Conservation (phyloP, 2,113 vertebrate species). For the Nanger granti region DNA sequence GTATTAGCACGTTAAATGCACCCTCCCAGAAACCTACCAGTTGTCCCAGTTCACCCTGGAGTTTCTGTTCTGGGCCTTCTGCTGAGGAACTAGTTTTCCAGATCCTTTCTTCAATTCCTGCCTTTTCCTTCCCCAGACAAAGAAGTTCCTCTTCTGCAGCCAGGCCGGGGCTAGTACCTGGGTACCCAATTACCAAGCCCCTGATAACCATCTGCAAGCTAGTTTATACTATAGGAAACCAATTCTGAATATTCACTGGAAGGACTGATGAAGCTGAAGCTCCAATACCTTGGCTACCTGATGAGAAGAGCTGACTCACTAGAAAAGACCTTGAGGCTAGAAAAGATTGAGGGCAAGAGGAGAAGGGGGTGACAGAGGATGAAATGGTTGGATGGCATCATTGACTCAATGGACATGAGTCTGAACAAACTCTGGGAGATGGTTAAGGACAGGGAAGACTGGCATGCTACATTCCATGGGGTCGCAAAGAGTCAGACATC, state of each 20-base stretch:
- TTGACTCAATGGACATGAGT: background rate
- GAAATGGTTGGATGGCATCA: background rate
- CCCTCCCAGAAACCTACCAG: background rate
- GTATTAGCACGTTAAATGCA: background rate
- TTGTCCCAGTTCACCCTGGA: background rate
- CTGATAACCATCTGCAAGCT: background rate
- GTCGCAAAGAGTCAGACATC: background rate
- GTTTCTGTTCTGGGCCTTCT: background rate
- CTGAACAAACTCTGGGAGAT: background rate
- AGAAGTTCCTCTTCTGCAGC: background rate
- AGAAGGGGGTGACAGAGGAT: background rate
- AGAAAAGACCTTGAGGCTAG: background rate
- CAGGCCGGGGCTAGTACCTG: background rate
- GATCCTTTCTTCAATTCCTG: background rate
- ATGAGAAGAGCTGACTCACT: background rate
- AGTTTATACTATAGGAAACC: background rate
- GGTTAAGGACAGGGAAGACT: background rate
- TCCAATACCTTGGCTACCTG: background rate
- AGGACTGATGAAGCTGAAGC: background rate
- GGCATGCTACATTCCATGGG: background rate
- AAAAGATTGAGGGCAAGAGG: background rate
- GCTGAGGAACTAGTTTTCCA: background rate
- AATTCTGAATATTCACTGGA: background rate
- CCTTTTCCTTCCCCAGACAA: background rate
- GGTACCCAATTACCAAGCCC: background rate